Evolutionary conservation across 2,888 invertebrate genomes (phyloP).

Genomic region (Coelogynopora nodosa): DNA sequence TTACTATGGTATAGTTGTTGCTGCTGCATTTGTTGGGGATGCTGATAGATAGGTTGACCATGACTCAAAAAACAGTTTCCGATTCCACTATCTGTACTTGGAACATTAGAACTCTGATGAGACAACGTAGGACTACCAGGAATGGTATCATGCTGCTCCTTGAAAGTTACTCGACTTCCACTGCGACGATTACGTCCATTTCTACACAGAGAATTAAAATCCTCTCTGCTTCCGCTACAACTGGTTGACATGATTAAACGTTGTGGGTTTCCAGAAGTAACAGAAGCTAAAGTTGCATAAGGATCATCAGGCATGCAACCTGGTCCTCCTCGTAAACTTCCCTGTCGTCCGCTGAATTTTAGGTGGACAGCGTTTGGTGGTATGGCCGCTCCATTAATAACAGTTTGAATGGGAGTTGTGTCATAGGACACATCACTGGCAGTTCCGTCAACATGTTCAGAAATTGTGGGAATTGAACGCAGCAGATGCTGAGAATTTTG

Average conservation of each 20-base stretch:
- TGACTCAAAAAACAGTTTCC: neutral
- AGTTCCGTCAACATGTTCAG: conserved; percentile 36
- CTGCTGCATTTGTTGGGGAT: neutral
- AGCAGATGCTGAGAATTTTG: conserved; percentile 1
- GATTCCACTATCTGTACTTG: conserved; percentile 11
- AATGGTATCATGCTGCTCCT: conserved; percentile 38
- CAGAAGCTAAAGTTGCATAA: neutral
- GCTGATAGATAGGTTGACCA: neutral
- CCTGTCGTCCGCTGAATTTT: neutral
- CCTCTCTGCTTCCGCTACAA: neutral
- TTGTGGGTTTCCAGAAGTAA: neutral
- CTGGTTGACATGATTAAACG: neutral
- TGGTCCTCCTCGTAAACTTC: neutral
- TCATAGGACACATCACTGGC: conserved; percentile 38
- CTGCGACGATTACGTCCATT: neutral
- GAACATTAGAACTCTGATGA: neutral
- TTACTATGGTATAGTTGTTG: neutral
- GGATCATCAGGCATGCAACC: neutral
- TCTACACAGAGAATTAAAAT: neutral
- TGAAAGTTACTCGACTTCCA: conserved; percentile 35
- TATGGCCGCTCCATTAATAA: neutral
- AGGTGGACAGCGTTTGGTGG: neutral
- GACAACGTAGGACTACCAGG: conserved; percentile 29
- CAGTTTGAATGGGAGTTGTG: neutral
- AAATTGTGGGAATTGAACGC: conserved; percentile 36